Percentiles rank a stretch among this genome's conserved stretches.
Conservation (phyloP, 2,113 vertebrate genomes). For the Perca flavescens region DNA sequence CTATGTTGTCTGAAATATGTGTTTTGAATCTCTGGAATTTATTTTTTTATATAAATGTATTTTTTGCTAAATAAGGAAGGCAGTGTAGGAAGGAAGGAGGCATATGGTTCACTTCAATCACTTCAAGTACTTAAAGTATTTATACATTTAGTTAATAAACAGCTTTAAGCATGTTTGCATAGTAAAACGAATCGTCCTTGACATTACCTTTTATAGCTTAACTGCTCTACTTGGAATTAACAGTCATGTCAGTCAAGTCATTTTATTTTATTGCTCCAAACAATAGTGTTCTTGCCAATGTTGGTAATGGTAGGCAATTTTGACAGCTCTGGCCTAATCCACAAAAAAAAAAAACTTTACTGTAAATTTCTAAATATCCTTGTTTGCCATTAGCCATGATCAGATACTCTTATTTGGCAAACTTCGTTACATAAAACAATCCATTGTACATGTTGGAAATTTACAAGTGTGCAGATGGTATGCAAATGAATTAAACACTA, state of each 20-base stretch:
- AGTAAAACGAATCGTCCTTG: conserved; percentile 12
- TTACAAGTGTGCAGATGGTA: background rate
- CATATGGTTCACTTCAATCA: conserved; percentile 9
- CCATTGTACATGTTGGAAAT: conserved; percentile 16
- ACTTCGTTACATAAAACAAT: conserved; percentile 11
- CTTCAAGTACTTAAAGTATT: background rate
- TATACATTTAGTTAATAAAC: conserved; percentile 9
- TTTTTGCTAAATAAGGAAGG: conserved; percentile 30
- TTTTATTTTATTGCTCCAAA: conserved; percentile 17
- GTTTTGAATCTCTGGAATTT: conserved; percentile 47
- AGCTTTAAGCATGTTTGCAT: conserved; percentile 2
- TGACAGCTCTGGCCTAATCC: background rate
- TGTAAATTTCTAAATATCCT: background rate
- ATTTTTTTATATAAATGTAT: conserved; percentile 28
- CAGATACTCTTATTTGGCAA: conserved; percentile 18
- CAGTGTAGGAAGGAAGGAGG: too few relatives aligned
- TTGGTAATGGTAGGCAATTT: background rate
- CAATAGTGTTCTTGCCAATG: background rate
- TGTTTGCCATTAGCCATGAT: background rate
- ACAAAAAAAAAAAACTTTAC: background rate
- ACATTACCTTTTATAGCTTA: conserved; percentile 16
- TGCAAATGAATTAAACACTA: conserved; percentile 30
- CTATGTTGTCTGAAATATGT: conserved; percentile 41
- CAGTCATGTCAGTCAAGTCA: too few relatives aligned
- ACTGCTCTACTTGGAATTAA: conserved; percentile 9